phyloP scores from a whole-genome alignment of 2,888 invertebrate genomes.

The Axea sp. region DNA sequence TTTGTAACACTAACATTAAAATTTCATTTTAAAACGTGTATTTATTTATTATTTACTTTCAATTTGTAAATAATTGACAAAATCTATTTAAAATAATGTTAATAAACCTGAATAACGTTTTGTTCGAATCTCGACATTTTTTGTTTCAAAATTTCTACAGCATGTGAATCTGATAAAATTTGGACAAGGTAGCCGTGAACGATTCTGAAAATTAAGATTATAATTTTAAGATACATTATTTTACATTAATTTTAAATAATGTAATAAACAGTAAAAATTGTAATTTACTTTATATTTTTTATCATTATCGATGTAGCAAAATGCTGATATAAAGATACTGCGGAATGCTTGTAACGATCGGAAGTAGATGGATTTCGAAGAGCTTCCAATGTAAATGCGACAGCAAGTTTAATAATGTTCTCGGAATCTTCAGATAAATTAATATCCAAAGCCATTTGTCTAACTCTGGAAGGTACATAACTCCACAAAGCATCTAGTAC shows the following conservation, averaged over 20 bases:
- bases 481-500: conserved; percentile 75
- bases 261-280: conserved; percentile 5
- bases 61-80: too few relatives aligned
- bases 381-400: conserved; percentile 74
- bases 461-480: conserved; percentile 72
- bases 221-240: too few relatives aligned
- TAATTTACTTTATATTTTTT: conserved; percentile 73
- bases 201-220: conserved; percentile 66
- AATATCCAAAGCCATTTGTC: conserved; percentile 72
- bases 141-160: conserved; percentile 66
- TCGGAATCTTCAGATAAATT: conserved; percentile 68
- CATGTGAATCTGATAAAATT: conserved; percentile 67
- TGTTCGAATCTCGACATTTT: conserved; percentile 71
- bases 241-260: too few relatives aligned
- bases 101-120: conserved; percentile 71
- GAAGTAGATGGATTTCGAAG: conserved; percentile 69
- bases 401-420: conserved; percentile 73
- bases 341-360: conserved; percentile 72
- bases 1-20: too few relatives aligned
- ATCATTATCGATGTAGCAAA: conserved; percentile 73
- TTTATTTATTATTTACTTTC: too few relatives aligned
- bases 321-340: conserved; percentile 73
- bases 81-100: neutral
- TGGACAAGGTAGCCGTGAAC: conserved; percentile 69
- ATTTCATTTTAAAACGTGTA: too few relatives aligned